Conservation (phyloP, 2,888 invertebrate species). For the Drosophila limbata region DNA sequence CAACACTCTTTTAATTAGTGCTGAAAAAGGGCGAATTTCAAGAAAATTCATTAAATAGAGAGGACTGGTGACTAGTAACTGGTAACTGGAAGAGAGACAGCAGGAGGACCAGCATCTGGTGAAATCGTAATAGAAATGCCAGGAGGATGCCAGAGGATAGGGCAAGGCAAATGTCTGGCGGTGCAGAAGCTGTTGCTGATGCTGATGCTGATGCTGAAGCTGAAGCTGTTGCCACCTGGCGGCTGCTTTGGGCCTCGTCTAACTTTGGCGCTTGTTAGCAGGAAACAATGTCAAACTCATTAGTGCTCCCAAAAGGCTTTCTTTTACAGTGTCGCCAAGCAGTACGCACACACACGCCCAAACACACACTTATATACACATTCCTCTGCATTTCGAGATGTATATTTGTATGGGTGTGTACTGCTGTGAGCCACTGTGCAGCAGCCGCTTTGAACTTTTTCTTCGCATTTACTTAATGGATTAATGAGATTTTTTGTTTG, state of each 20-base stretch:
- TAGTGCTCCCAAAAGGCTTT: slow-evolving; percentile 81
- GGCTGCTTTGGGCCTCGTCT: slow-evolving; percentile 51
- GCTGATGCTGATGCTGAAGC: slow-evolving; percentile 5
- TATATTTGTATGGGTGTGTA: slow-evolving; percentile 24
- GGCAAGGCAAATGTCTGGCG: slow-evolving; percentile 72
- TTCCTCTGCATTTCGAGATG: slow-evolving; percentile 43
- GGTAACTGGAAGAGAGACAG: slow-evolving; percentile 8
- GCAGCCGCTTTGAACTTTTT: slow-evolving; percentile 76
- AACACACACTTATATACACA: slow-evolving; percentile 31
- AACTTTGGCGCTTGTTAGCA: slow-evolving; percentile 79
- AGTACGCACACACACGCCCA: slow-evolving; percentile 55
- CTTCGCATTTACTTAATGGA: slow-evolving; percentile 77
- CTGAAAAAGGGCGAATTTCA: slow-evolving; percentile 42
- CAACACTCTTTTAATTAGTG: slow-evolving; percentile 76
- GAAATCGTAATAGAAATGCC: slow-evolving; percentile 77
- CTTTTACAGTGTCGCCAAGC: slow-evolving; percentile 71
- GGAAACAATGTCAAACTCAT: slow-evolving; percentile 82
- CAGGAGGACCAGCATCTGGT: slow-evolving; percentile 40
- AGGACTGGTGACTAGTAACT: not conserved
- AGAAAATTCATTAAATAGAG: slow-evolving; percentile 63
- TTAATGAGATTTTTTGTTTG: slow-evolving; percentile 81
- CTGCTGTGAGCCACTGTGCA: slow-evolving; percentile 38
- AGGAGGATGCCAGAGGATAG: slow-evolving; percentile 35
- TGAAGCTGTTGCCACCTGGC: slow-evolving; percentile 39
- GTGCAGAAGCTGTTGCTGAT: slow-evolving; percentile 29